These are phyloP conservation scores for Atethmia centrago DNA, from an alignment of 2,888 invertebrate species.

Conservation along the genomic window DNA sequence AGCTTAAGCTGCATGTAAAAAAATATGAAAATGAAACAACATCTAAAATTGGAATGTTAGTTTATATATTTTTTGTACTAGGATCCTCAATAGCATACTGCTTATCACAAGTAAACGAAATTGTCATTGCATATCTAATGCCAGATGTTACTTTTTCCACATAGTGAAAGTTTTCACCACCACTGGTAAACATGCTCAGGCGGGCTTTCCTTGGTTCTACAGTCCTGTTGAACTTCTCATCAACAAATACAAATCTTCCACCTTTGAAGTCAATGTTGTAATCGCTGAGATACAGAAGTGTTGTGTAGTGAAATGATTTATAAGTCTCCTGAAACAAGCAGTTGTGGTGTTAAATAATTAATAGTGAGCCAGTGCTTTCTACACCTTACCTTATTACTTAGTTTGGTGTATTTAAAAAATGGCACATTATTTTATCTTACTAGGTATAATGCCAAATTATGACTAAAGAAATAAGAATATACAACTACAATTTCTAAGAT, in stretches of 20 bases:
- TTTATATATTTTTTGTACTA: constrained; percentile 67
- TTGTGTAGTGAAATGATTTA: constrained; percentile 96
- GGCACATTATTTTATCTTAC: neutral
- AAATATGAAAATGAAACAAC: constrained; percentile 35
- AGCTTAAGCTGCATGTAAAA: neutral
- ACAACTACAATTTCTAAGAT: neutral
- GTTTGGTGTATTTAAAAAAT: neutral
- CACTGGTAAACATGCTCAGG: constrained; percentile 96
- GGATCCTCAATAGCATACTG: constrained; percentile 92
- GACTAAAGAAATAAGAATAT: neutral
- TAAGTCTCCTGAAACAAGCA: constrained; percentile 93
- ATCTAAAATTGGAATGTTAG: constrained; percentile 61
- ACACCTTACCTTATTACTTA: neutral
- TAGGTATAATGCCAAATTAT: neutral
- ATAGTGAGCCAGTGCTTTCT: neutral
- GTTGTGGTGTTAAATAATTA: neutral
- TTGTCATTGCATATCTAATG: constrained; percentile 94
- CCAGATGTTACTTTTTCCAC: constrained; percentile 95
- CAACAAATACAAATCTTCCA: constrained; percentile 95
- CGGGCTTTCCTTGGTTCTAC: constrained; percentile 95
- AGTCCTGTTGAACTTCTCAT: constrained; percentile 92
- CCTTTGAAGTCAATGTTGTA: constrained; percentile 94
- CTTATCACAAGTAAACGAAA: constrained; percentile 96
- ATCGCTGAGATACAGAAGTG: constrained; percentile 94
- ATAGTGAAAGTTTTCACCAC: constrained; percentile 95